phyloP scores from a whole-genome alignment of 2,113 vertebrate genomes.

The Paracanthobrama guichenoti region DNA sequence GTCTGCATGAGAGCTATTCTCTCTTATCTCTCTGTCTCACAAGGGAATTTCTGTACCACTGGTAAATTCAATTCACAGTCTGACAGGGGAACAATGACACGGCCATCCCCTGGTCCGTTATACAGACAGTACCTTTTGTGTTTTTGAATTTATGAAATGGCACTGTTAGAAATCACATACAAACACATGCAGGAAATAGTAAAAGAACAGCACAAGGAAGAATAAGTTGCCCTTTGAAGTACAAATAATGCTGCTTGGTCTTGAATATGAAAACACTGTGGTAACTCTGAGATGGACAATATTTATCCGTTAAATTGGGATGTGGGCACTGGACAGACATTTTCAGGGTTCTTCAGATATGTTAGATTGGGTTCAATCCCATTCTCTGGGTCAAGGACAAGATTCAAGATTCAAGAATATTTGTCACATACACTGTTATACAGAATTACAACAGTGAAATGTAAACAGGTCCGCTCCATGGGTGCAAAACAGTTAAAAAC shows the following conservation, averaged over 20 bases:
- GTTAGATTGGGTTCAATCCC: no score
- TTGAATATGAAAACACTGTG: neutral
- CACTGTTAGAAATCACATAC: neutral
- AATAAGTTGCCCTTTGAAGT: conserved; percentile 12
- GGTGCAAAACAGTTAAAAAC: no score
- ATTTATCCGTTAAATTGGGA: neutral
- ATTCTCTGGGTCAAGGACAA: no score
- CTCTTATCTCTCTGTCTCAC: conserved; percentile 35
- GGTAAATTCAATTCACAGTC: conserved; percentile 36
- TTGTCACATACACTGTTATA: no score
- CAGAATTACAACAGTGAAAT: no score
- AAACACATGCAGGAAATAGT: neutral
- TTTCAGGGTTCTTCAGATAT: no score
- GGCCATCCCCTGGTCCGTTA: conserved; percentile 12
- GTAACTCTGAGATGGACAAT: neutral
- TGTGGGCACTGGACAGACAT: no score
- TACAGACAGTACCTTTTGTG: conserved; percentile 15
- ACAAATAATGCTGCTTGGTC: neutral
- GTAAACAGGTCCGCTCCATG: no score
- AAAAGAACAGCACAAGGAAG: neutral
- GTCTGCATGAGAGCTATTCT: conserved; percentile 22
- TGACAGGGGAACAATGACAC: conserved; percentile 34
- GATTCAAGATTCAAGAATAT: no score
- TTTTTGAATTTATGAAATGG: neutral
- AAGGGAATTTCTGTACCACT: conserved; percentile 10